Evolutionary conservation across 2,888 invertebrate species (phyloP), one percentile per base, ranked within the genome.

Genomic region (Luperina testacea): DNA sequence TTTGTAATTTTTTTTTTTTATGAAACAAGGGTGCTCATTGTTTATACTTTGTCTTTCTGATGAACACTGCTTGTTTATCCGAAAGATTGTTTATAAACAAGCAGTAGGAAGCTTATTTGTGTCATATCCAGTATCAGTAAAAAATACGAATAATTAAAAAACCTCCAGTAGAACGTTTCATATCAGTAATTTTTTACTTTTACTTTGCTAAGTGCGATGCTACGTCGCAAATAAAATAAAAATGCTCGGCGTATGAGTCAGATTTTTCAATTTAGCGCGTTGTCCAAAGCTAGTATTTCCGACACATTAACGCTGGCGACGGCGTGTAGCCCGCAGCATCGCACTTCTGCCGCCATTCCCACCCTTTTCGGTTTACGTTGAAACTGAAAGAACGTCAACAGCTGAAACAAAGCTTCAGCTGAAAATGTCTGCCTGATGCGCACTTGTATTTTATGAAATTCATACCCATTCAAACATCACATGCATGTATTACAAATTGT

Each of bases 211-310:
- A 75, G 72, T 68, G 67, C 42, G 27, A 15, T 53, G 63, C 17
- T 42, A 61, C 38, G 17, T 64, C 7, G 27, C 59, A 77, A 83
- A 77, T 65, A 78, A 75, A 86, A 76, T 63, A 75, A 82, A 76
- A 83, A 76, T 74, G 24, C 57, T 72, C 65, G n/a, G 17, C 63
- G 79, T 75, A 75, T 84, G 83, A 78, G 77, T 68, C 78, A 42
- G 78, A 90, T 90, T 87, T 86, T 86, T 83, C 84, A 87, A 84
- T 90, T 83, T 78, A 69, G 81, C 83, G 70, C 85, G 87, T 84
- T 88, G 88, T 86, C 86, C 85, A 77, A 85, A 88, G 89, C 86
- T 87, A 86, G 90, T 91, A 92, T 92, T 92, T 90, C 89, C 88
- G 80, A 89, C 90, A 91, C 91, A 92, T 92, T 91, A 91, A 89